Evolutionary conservation across 2,113 vertebrate genomes (phyloP).

Genomic region (Canis aureus): DNA sequence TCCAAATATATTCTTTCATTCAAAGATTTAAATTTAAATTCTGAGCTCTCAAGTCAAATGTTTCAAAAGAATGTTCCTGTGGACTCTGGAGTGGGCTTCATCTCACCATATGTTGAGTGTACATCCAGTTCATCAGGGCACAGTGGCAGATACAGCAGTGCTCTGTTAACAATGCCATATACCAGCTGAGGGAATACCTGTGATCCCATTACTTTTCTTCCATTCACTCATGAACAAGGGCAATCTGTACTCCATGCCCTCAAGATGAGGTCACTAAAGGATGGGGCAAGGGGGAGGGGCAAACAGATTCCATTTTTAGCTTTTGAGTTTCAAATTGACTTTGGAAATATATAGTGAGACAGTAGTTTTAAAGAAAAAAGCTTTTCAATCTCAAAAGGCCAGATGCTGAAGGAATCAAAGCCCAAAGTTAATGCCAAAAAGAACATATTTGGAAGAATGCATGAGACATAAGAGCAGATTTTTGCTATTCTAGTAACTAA

Average conservation of each 20-base stretch:
- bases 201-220: background rate
- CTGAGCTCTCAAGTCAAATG: background rate
- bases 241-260: background rate
- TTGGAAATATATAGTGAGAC: background rate
- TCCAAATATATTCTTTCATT: background rate
- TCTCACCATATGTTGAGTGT: background rate
- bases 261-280: background rate
- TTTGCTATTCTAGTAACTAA: background rate
- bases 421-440: background rate
- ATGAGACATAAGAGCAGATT: background rate
- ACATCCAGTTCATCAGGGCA: background rate
- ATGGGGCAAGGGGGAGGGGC: fast-evolving
- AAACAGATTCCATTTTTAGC: background rate
- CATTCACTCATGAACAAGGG: background rate
- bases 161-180: no score
- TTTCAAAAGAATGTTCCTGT: background rate
- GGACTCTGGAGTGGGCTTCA: background rate
- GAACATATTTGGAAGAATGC: background rate
- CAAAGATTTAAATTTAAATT: conserved; percentile 1
- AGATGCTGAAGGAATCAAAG: background rate
- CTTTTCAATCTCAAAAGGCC: background rate
- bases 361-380: background rate
- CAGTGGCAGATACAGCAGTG: no score
- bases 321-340: background rate
- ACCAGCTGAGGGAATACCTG: background rate